Conservation (phyloP, 2,113 vertebrate genomes). For the Capricornis sumatraensis region DNA sequence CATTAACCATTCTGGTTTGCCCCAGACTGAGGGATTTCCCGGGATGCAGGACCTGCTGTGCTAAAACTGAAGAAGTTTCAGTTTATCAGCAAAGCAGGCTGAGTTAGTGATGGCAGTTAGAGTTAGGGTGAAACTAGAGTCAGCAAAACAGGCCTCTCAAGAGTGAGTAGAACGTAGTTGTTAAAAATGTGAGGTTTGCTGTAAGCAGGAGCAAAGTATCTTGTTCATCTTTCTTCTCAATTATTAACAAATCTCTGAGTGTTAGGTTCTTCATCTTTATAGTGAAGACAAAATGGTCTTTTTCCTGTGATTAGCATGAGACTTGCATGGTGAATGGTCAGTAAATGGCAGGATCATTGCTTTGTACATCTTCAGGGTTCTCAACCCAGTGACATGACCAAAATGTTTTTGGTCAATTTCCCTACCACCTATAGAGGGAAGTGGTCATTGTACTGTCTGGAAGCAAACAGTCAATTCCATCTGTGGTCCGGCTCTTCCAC, state of each 20-base stretch:
- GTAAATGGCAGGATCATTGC: background rate
- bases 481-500: background rate
- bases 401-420: background rate
- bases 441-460: background rate
- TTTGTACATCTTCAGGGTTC: background rate
- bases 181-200: background rate
- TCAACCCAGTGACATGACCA: background rate
- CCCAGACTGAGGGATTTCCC: background rate
- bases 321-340: background rate
- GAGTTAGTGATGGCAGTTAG: background rate
- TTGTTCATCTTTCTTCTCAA: background rate
- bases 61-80: background rate
- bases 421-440: background rate
- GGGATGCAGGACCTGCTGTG: background rate
- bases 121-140: background rate
- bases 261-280: background rate
- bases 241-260: background rate
- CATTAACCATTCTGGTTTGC: background rate
- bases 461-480: background rate
- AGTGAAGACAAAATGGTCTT: background rate
- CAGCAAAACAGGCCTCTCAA: background rate
- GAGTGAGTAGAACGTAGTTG: too few species aligned
- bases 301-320: background rate
- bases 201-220: background rate
- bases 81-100: background rate